Evolutionary conservation across 2,113 vertebrate species (phyloP).

Genomic region (Paralichthys olivaceus): DNA sequence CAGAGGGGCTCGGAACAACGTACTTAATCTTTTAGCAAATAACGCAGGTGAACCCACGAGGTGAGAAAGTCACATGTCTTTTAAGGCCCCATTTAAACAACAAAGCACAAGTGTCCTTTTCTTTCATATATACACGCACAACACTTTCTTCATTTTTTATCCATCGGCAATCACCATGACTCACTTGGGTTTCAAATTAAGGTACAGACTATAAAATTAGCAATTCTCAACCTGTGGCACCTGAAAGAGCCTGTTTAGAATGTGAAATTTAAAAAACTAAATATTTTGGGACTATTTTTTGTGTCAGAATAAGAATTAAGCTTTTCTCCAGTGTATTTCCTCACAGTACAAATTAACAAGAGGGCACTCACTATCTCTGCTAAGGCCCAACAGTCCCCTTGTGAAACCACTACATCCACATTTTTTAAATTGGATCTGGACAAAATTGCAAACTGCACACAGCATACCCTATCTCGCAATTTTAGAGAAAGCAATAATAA

Average conservation of each 20-base stretch:
- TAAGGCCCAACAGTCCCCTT: too few relatives aligned
- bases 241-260: neutral
- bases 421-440: too few relatives aligned
- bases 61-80: constrained; percentile 50
- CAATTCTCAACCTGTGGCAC: neutral
- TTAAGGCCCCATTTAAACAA: constrained; percentile 68
- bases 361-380: too few relatives aligned
- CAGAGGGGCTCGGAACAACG: neutral
- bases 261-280: neutral
- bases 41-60: constrained; percentile 12
- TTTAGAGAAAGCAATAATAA: too few relatives aligned
- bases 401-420: too few relatives aligned
- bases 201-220: neutral
- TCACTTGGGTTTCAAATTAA: neutral
- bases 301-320: neutral
- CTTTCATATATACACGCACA: constrained; percentile 28
- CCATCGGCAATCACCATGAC: constrained; percentile 20
- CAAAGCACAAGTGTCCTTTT: constrained; percentile 26
- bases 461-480: too few relatives aligned
- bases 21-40: constrained; percentile 31
- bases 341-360: neutral
- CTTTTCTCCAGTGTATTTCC: neutral
- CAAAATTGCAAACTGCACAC: too few relatives aligned
- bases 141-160: constrained; percentile 25
- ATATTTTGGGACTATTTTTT: neutral